phyloP scores from a whole-genome alignment of 1,140 invertebrate species.

The Coptotermes formosanus region DNA sequence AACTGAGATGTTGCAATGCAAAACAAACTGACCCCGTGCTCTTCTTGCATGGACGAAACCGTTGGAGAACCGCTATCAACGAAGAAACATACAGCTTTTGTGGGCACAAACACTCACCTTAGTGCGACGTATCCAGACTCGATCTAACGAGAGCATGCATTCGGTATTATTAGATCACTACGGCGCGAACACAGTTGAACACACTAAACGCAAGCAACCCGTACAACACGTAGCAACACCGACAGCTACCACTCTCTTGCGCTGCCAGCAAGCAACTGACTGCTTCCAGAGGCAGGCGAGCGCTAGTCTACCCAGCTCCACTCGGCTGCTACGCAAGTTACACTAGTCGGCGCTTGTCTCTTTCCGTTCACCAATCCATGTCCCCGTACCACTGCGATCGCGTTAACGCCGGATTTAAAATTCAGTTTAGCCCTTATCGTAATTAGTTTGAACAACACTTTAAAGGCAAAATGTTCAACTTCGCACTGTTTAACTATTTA shows the following conservation, averaged over 20 bases:
- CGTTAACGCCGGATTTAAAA: too few species aligned
- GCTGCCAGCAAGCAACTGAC: neutral
- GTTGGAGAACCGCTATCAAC: neutral
- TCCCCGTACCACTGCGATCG: too few species aligned
- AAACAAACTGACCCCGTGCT: neutral
- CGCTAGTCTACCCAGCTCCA: neutral
- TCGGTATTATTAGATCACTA: neutral
- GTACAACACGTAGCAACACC: neutral
- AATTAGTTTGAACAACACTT: too few species aligned
- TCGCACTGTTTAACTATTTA: too few species aligned
- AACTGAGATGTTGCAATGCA: neutral
- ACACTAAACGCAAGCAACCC: neutral
- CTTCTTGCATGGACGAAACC: neutral
- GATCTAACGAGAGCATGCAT: neutral
- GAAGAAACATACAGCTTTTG: neutral
- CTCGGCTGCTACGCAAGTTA: neutral
- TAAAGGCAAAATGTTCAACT: too few species aligned
- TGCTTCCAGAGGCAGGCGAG: neutral
- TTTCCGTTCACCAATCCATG: too few species aligned
- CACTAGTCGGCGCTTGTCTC: too few species aligned
- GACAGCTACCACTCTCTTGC: neutral
- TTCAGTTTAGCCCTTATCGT: too few species aligned
- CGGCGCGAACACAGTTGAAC: neutral
- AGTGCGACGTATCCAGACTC: conserved; percentile 1
- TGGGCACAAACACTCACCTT: neutral